Conservation (phyloP, 92 coral and sea anemone species). For the Zoanthus sociatus region DNA sequence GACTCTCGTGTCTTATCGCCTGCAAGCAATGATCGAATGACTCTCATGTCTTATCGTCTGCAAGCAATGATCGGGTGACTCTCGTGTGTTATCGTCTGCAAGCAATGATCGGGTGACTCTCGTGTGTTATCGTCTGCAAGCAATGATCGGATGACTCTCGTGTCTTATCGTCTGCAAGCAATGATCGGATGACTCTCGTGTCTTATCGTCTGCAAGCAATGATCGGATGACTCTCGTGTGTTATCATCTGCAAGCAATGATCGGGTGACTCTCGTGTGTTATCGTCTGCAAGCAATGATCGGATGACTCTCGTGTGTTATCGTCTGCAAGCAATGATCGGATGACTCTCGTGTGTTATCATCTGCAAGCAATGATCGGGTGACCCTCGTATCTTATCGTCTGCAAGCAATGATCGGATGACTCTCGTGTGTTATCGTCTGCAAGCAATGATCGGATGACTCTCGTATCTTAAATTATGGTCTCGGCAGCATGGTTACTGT, state of each 20-base stretch:
- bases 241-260: no score
- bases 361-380: background rate
- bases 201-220: background rate
- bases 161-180: background rate
- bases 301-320: no score
- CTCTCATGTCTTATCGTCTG: no score
- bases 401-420: conserved; percentile 3
- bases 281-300: background rate
- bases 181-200: no score
- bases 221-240: no score
- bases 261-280: no score
- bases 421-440: background rate
- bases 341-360: no score
- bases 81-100: background rate
- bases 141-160: background rate
- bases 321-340: no score
- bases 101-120: background rate
- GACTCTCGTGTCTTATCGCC: background rate
- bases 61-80: no score
- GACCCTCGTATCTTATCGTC: no score
- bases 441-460: background rate
- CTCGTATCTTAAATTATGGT: no score
- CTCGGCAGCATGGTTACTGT: background rate
- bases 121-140: background rate
- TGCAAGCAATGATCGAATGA: background rate